Percentiles rank a stretch among this genome's conserved stretches.
Evolutionary conservation across 2,888 invertebrate genomes (phyloP).

Genomic region (Habrosyne pyritoides): DNA sequence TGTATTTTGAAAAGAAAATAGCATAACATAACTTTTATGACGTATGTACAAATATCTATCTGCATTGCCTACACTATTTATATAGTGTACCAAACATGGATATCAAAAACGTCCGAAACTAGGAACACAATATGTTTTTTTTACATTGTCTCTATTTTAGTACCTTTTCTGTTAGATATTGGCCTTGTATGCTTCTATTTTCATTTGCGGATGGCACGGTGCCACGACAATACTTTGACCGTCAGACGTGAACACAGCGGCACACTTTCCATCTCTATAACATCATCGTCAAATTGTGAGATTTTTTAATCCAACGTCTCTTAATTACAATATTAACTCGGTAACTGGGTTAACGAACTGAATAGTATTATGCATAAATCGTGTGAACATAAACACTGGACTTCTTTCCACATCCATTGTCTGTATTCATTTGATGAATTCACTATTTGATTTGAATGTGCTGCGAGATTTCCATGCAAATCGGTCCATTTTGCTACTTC

Average conservation of each 20-base stretch:
- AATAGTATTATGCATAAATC: conserved; percentile 57
- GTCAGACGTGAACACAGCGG: conserved; percentile 45
- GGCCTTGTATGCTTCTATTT: conserved; percentile 76
- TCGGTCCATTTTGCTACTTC: conserved; percentile 68
- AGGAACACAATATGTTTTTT: conserved; percentile 35
- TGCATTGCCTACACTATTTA: too few species aligned
- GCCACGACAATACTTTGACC: conserved; percentile 73
- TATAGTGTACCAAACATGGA: too few species aligned
- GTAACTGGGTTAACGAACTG: conserved; percentile 82
- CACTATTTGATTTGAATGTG: conserved; percentile 42
- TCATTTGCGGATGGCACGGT: conserved; percentile 62
- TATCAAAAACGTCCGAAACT: too few species aligned
- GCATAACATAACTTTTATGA: too few species aligned
- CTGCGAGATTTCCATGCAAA: conserved; percentile 54
- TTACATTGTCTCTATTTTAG: conserved; percentile 61
- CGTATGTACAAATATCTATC: too few species aligned
- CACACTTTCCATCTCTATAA: conserved; percentile 65
- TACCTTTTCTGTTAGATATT: conserved; percentile 60
- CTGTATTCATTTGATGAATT: conserved; percentile 44
- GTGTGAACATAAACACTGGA: conserved; percentile 68
- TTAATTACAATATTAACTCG: conserved; percentile 72
- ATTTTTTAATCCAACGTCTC: conserved; percentile 49
- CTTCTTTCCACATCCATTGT: conserved; percentile 65
- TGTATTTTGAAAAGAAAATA: too few species aligned
- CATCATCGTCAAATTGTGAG: conserved; percentile 41